Conservation (phyloP, 2,797 vertebrate species). For the Miichthys miiuy region DNA sequence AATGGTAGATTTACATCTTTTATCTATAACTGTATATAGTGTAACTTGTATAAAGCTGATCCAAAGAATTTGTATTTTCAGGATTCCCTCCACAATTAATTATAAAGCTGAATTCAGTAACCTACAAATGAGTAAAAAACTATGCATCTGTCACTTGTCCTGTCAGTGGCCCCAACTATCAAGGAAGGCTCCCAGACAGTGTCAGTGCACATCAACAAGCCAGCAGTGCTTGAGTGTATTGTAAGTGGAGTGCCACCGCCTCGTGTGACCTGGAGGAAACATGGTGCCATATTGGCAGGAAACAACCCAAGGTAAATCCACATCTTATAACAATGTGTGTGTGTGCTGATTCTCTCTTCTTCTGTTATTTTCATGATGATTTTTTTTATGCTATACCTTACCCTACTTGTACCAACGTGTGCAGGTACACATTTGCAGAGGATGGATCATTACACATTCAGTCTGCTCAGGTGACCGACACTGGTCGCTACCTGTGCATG, state of each 20-base stretch:
- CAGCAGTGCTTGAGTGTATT: slow-evolving; percentile 87
- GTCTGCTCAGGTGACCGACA: slow-evolving; percentile 89
- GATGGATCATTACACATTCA: slow-evolving; percentile 91
- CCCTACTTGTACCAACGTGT: slow-evolving; percentile 17
- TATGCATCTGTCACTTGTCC: slow-evolving; percentile 15
- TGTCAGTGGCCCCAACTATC: slow-evolving; percentile 92
- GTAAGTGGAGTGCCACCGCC: slow-evolving; percentile 91
- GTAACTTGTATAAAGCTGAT: no score
- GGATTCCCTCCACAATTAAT: background rate
- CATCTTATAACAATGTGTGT: background rate
- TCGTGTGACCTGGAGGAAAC: slow-evolving; percentile 95
- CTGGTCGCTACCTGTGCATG: slow-evolving; percentile 94
- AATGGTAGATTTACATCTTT: slow-evolving; percentile 84
- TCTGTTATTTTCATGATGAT: background rate
- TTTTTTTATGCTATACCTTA: background rate
- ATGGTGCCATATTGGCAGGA: slow-evolving; percentile 88
- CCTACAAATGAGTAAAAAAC: background rate
- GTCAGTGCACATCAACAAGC: slow-evolving; percentile 83
- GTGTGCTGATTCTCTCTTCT: background rate
- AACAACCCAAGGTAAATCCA: slow-evolving; percentile 87
- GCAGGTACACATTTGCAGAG: slow-evolving; percentile 88
- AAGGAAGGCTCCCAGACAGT: slow-evolving; percentile 82
- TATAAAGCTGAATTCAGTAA: background rate
- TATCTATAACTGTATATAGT: background rate
- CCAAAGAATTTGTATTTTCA: background rate